These are phyloP conservation scores for Danionella cerebrum DNA, from an alignment of 2,113 vertebrate species.

Conservation along the genomic window DNA sequence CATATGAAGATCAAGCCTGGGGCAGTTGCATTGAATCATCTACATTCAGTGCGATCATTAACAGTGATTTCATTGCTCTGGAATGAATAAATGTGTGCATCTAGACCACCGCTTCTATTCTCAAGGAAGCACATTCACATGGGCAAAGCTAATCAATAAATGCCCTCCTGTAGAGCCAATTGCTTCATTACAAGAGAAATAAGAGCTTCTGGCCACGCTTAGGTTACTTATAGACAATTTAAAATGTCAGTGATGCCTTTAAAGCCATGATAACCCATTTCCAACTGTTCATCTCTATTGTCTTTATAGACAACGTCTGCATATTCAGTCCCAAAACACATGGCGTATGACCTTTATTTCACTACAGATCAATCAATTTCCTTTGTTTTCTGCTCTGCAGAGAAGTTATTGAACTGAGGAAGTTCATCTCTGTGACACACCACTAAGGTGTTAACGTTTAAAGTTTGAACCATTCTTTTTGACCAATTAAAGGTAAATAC, in stretches of 20 bases:
- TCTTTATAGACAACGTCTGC: conserved; percentile 48
- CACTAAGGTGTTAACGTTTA: too few relatives aligned
- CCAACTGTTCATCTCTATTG: conserved; percentile 33
- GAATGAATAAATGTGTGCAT: conserved; percentile 50
- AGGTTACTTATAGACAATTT: conserved; percentile 50
- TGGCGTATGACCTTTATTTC: conserved; percentile 30
- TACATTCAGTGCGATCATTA: background rate
- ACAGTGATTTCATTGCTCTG: background rate
- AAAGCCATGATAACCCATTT: conserved; percentile 47
- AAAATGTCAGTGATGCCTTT: conserved; percentile 53
- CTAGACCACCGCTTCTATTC: conserved; percentile 43
- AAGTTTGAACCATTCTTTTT: too few relatives aligned
- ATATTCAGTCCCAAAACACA: conserved; percentile 55
- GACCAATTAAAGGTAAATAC: too few relatives aligned
- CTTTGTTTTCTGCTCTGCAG: conserved; percentile 27
- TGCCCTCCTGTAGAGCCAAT: conserved; percentile 28
- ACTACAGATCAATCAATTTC: background rate
- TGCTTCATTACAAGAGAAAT: conserved; percentile 33
- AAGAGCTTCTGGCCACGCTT: conserved; percentile 38
- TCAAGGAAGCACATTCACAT: conserved; percentile 49
- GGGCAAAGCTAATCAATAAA: conserved; percentile 51
- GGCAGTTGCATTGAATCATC: background rate
- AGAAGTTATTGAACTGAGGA: conserved; percentile 16
- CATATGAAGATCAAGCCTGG: background rate
- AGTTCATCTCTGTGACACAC: background rate